These are phyloP conservation scores for Orbicella faveolata DNA, from an alignment of 64 coral and sea anemone species.

Conservation along the genomic window DNA sequence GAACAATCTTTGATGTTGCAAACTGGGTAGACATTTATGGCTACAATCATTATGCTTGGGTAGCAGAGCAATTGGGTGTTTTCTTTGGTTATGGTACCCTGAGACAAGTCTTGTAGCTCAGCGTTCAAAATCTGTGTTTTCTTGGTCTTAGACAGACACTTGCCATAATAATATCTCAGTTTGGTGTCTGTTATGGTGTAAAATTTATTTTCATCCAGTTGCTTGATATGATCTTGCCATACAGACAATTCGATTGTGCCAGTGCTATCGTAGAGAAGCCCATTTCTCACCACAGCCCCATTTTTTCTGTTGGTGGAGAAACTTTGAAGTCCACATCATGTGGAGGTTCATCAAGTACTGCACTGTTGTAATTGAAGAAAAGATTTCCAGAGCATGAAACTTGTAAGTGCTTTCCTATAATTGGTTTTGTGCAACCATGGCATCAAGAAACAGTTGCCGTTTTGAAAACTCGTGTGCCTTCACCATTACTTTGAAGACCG, in stretches of 20 bases:
- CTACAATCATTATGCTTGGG: slow-evolving; percentile 40
- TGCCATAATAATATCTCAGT: slow-evolving; percentile 41
- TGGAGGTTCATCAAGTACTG: slow-evolving; percentile 25
- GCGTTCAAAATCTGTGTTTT: slow-evolving; percentile 9
- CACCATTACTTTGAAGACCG: slow-evolving; percentile 45
- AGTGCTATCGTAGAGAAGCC: not conserved
- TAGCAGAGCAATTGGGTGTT: slow-evolving; percentile 19
- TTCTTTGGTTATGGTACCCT: not conserved
- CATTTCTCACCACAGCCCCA: not conserved
- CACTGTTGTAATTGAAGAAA: slow-evolving; percentile 53
- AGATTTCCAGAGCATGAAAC: slow-evolving; percentile 46
- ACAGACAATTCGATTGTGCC: not conserved
- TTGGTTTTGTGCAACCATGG: slow-evolving; percentile 27
- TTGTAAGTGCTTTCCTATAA: slow-evolving; percentile 23
- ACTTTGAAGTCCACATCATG: slow-evolving; percentile 23
- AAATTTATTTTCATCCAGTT: slow-evolving; percentile 25
- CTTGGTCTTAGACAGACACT: slow-evolving; percentile 51
- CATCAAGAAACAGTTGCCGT: slow-evolving; percentile 6
- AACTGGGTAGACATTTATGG: slow-evolving; percentile 42
- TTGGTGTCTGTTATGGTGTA: slow-evolving; percentile 47
- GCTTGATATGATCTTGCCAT: not conserved
- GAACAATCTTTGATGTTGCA: slow-evolving; percentile 59
- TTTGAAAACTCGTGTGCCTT: slow-evolving; percentile 40
- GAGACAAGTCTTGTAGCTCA: slow-evolving; percentile 7
- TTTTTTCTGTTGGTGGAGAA: slow-evolving; percentile 36